Evolutionary conservation across 2,888 invertebrate genomes (phyloP), one percentile per base, ranked within the genome.

Genomic region (Lasioglossum marginatum): DNA sequence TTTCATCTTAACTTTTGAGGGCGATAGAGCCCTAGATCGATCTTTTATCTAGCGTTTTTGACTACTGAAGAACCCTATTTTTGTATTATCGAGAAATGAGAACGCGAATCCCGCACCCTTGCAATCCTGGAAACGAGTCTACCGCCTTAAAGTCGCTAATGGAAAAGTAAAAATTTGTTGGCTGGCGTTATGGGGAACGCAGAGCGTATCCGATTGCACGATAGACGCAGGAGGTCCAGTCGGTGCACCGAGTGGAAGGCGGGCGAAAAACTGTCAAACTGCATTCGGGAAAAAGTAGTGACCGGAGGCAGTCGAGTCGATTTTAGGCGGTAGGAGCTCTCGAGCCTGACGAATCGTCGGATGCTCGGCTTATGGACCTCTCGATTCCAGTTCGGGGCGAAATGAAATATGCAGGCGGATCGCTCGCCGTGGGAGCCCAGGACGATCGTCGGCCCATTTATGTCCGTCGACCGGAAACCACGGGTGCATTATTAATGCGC

Each of bases 401-500:
- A 88, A 87, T 91, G 91, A 91, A 91, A 91, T 91, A 91, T 91
- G 91, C 91, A 86, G 88, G 76, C 79, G 90, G 81, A 90, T 87
- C 86, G 88, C 72, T 85, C 79, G 90, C 85, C 81, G 79, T n/a
- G 86, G 85, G 79, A 83, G 84, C 74, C 83, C 80, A 85, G 85
- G 89, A 88, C 86, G 91, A 91, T 87, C 91, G 86, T 87, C 80
- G 87, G 88, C 89, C 90, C 89, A 91, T 91, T 91, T 90, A 89
- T 92, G 90, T 88, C 88, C 91, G 91, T 91, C 91, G 90, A 87
- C 85, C 90, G 91, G 89, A 88, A 88, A 88, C 89, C 91, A 87
- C 90, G 88, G 88, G 93, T 92, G 92, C 92, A 93, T 94, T 94
- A 94, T 94, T 94, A 94, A 94, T 94, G 94, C 93, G 88, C 91